phyloP scores from a whole-genome alignment of 2,113 vertebrate genomes.

The Scatophagus argus region DNA sequence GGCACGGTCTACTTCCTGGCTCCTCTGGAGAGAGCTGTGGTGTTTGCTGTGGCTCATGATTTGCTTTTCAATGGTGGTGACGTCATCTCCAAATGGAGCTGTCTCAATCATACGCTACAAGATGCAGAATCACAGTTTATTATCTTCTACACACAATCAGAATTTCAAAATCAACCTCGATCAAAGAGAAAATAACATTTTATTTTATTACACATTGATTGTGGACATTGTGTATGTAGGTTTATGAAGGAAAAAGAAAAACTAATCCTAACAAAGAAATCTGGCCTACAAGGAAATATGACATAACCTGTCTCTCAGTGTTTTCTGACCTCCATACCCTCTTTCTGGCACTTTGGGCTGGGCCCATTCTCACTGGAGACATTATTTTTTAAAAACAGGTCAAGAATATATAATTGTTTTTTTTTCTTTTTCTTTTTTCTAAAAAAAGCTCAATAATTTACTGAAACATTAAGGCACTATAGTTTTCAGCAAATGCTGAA shows the following conservation, averaged over 20 bases:
- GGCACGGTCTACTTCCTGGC: slow-evolving; percentile 87
- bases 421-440: too few species aligned
- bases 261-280: too few species aligned
- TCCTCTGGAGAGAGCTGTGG: slow-evolving; percentile 91
- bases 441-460: too few species aligned
- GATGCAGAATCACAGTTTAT: slow-evolving; percentile 21
- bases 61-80: slow-evolving; percentile 88
- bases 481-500: too few species aligned
- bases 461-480: too few species aligned
- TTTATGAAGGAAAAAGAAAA: not conserved
- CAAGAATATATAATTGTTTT: not conserved
- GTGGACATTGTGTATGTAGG: not conserved
- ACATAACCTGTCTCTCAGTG: too few species aligned
- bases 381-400: not conserved
- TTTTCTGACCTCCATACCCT: too few species aligned
- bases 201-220: not conserved
- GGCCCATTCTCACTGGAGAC: too few species aligned
- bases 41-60: slow-evolving; percentile 87
- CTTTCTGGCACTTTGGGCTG: too few species aligned
- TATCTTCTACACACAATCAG: not conserved
- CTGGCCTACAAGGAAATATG: too few species aligned
- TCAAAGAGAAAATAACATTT: not conserved
- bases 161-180: not conserved
- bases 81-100: slow-evolving; percentile 91
- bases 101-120: slow-evolving; percentile 90